These are phyloP conservation scores for Catharus minimus DNA, from an alignment of 2,113 vertebrate species.

Conservation along the genomic window DNA sequence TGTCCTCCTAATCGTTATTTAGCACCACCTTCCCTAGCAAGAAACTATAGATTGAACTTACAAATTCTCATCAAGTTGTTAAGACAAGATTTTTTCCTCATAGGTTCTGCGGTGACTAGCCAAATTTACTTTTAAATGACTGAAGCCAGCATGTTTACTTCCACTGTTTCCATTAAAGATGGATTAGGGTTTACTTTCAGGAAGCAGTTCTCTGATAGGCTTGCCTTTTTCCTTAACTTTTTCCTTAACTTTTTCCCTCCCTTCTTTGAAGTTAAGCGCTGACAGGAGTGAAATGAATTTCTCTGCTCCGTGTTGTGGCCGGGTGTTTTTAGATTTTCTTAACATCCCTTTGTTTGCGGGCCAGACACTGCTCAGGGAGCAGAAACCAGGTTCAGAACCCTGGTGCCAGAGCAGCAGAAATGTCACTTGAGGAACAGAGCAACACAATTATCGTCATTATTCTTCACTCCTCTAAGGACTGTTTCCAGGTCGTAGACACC, in stretches of 20 bases:
- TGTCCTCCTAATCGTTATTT: not conserved
- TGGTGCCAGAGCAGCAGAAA: not conserved
- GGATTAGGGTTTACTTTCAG: not conserved
- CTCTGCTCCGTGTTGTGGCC: not conserved
- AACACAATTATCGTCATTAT: constrained; percentile 15
- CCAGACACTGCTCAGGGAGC: not conserved
- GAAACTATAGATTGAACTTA: not conserved
- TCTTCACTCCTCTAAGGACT: constrained; percentile 47
- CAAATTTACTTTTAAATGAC: constrained; percentile 44
- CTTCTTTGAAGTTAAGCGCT: not conserved
- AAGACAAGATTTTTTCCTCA: not conserved
- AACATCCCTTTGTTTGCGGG: not conserved
- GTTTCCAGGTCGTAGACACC: constrained; percentile 61
- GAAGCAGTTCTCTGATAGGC: not conserved
- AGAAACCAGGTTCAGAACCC: not conserved
- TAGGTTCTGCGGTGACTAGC: not conserved
- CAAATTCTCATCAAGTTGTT: not conserved
- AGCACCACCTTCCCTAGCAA: not conserved
- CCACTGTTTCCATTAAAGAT: not conserved
- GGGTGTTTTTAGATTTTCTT: not conserved
- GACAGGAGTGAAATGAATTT: not conserved
- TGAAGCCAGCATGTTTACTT: not conserved
- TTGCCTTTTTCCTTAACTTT: not conserved
- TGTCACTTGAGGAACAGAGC: constrained; percentile 45
- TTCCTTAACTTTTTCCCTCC: not conserved